Conservation (phyloP, 2,797 vertebrate genomes). For the Onychomys arenicola region DNA sequence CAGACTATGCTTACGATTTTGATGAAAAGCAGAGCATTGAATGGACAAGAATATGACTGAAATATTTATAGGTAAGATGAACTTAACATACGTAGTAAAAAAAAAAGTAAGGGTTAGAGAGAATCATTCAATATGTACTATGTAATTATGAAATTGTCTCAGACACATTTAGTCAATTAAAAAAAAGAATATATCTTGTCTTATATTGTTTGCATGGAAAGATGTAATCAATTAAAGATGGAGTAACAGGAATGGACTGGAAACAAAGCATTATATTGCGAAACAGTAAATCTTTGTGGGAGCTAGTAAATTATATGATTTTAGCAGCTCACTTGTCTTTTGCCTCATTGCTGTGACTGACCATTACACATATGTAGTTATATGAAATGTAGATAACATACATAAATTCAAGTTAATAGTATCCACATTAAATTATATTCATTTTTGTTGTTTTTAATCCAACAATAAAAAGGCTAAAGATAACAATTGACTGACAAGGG, state of each 20-base stretch:
- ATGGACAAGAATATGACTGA: not conserved
- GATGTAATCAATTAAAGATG: not conserved
- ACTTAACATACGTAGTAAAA: not conserved
- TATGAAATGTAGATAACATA: not conserved
- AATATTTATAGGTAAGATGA: not conserved
- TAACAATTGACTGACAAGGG: not conserved
- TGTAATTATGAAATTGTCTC: not conserved
- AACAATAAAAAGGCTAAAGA: not conserved
- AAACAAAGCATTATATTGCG: not conserved
- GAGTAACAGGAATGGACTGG: accelerated
- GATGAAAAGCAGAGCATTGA: too few relatives aligned
- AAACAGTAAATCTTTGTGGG: not conserved
- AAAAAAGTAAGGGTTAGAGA: not conserved
- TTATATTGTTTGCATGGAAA: not conserved
- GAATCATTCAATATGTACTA: too few relatives aligned
- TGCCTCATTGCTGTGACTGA: not conserved
- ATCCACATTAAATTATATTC: not conserved
- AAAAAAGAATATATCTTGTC: not conserved
- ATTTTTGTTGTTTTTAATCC: not conserved
- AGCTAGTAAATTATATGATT: not conserved
- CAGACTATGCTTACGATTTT: not conserved
- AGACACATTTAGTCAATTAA: not conserved
- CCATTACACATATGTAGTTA: not conserved
- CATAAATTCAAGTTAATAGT: not conserved
- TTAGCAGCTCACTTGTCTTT: not conserved